Base-by-base conservation (phyloP, 2,888 invertebrate genomes). In the Cremastinae sp. region DNA sequence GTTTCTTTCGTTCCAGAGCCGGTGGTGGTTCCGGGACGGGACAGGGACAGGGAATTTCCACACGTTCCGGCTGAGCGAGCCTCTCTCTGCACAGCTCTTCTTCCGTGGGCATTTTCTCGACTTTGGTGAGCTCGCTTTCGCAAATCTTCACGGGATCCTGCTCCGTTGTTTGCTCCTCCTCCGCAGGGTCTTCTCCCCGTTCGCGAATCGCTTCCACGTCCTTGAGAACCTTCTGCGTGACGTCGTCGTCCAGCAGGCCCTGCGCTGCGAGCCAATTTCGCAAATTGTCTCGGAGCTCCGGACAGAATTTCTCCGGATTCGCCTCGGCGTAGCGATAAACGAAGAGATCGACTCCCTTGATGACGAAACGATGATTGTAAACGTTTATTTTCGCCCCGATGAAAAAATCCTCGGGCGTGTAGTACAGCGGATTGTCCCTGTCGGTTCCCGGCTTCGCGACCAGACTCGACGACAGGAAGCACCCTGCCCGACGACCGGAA, bases 281-380 rank as follows among this genome's bases (percentile, higher is more conserved):
- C 65, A 95, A 92, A 84, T 93, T 94, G 83, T 94, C 92, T 18
- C 93, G 92, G 34, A 94, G 91, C 81, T 93, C 92, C 65, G 91
- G 91, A 0, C 93, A 92, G 89, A 96, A 96, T 88, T 95, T 94
- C 8, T 94, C 93, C 0, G 93, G 92, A 88, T 95, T 94, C 28
- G 93, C 92, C 83, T 92, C 91, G 92, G 95, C 94, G 87, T 95
- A 95, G n/a, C 93, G 92, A 86, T 94, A 94, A 28, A 96, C 96
- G 85, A 92, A 95, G 28, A 94, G 90, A 89, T 96, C 96, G 65
- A 94, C 95, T 0, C 95, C 95, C 36, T 92, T 93, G 79, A 97
- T 94, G 80, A 92, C 90, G 88, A 97, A 97, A 45, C 94, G 92
- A 87, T 95, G 95, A 79, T 93, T 93, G 88, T 94, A 95, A 1